phyloP scores from a whole-genome alignment of 2,888 invertebrate genomes.

The Venustoraphidia nigricollis region DNA sequence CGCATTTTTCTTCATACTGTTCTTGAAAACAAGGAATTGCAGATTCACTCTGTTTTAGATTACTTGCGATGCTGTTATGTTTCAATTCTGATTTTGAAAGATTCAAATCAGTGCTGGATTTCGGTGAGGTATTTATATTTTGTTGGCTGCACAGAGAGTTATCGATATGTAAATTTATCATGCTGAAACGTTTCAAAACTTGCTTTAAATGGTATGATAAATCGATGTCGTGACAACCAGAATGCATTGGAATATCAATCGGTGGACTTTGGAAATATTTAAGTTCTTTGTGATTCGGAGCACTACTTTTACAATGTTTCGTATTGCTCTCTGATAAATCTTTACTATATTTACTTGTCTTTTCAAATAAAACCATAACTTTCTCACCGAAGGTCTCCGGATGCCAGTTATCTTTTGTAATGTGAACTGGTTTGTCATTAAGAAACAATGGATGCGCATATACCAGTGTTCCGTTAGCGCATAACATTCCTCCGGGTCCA shows the following conservation, averaged over 20 bases:
- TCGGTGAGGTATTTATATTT: too few relatives aligned
- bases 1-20: slow-evolving; percentile 28
- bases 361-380: slow-evolving; percentile 16
- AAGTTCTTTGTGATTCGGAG: not conserved
- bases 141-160: too few relatives aligned
- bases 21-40: not conserved
- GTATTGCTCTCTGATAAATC: not conserved
- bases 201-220: slow-evolving; percentile 30
- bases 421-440: slow-evolving; percentile 31
- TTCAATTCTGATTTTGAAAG: too few relatives aligned
- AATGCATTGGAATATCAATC: slow-evolving; percentile 15
- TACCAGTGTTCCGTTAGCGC: slow-evolving; percentile 37
- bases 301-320: not conserved
- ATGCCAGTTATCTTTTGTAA: slow-evolving; percentile 11
- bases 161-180: too few relatives aligned
- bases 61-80: too few relatives aligned
- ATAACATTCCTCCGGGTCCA: slow-evolving; percentile 35
- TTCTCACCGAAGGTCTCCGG: slow-evolving; percentile 21
- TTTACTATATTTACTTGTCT: too few relatives aligned
- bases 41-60: too few relatives aligned
- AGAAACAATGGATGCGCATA: slow-evolving; percentile 33
- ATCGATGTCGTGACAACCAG: slow-evolving; percentile 26
- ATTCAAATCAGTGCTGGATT: too few relatives aligned
- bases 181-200: slow-evolving; percentile 16
- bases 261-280: slow-evolving; percentile 7